Conservation (phyloP, 2,797 vertebrate genomes). For the Poeciliopsis infans region DNA sequence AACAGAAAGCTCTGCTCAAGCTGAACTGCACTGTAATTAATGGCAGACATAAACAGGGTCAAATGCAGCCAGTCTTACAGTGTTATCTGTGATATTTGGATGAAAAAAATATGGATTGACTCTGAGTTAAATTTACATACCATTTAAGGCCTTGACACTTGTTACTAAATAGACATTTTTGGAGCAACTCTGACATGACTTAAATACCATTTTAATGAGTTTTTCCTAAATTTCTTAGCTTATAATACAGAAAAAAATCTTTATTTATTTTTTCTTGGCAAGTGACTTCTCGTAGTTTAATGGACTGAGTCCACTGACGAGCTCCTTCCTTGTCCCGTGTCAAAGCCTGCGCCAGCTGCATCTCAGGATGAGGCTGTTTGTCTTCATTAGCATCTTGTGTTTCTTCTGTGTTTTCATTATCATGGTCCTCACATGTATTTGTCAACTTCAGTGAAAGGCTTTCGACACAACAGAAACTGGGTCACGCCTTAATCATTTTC, state of each 20-base stretch:
- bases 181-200: slow-evolving; percentile 38
- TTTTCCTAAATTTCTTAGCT: slow-evolving; percentile 15
- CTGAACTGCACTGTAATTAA: slow-evolving; percentile 39
- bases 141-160: slow-evolving; percentile 24
- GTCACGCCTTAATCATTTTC: slow-evolving; percentile 80
- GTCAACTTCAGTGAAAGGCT: slow-evolving; percentile 73
- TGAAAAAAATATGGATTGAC: slow-evolving; percentile 25
- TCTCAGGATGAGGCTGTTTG: slow-evolving; percentile 67
- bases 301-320: slow-evolving; percentile 32
- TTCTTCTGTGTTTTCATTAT: slow-evolving; percentile 72
- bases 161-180: slow-evolving; percentile 42
- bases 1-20: slow-evolving; percentile 31
- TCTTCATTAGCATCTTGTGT: slow-evolving; percentile 76
- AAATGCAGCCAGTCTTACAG: slow-evolving; percentile 29
- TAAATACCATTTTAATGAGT: slow-evolving; percentile 25
- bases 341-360: slow-evolving; percentile 67
- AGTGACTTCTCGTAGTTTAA: slow-evolving; percentile 17
- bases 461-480: slow-evolving; percentile 77
- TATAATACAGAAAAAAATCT: slow-evolving; percentile 9
- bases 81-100: slow-evolving; percentile 15
- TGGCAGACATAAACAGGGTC: slow-evolving; percentile 53
- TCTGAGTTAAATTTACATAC: not conserved
- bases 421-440: slow-evolving; percentile 72
- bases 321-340: slow-evolving; percentile 44
- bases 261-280: not conserved